Evolutionary conservation across 2,797 vertebrate genomes (phyloP).

Genomic region (Karalla daura): DNA sequence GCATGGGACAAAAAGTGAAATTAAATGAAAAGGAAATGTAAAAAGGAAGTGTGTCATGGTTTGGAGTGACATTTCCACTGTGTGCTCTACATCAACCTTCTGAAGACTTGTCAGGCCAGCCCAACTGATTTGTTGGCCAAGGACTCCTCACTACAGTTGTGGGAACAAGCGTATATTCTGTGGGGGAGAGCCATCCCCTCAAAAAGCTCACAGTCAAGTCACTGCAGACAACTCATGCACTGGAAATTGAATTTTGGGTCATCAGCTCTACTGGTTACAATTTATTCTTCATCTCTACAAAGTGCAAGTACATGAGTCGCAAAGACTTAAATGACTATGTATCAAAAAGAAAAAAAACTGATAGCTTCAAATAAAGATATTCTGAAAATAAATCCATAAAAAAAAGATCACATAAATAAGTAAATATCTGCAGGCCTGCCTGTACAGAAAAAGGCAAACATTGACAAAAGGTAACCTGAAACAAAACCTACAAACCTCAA

Average conservation of each 20-base stretch:
- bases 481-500: conserved; percentile 41
- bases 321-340: conserved; percentile 62
- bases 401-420: conserved; percentile 79
- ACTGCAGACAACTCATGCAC: conserved; percentile 33
- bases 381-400: conserved; percentile 32
- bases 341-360: conserved; percentile 64
- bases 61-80: not conserved
- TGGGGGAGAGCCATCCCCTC: conserved; percentile 15
- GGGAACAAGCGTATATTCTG: not conserved
- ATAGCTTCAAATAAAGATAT: conserved; percentile 46
- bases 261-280: conserved; percentile 56
- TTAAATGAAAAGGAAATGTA: conserved; percentile 1
- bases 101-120: not conserved
- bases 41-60: conserved; percentile 5
- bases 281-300: conserved; percentile 75
- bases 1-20: too few relatives aligned
- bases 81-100: conserved; percentile 3
- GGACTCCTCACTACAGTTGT: not conserved
- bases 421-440: conserved; percentile 86
- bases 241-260: conserved; percentile 41
- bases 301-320: conserved; percentile 82
- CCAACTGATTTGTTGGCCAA: not conserved
- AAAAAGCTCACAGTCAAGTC: conserved; percentile 34
- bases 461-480: conserved; percentile 33
- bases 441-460: conserved; percentile 81